phyloP scores from a whole-genome alignment of 2,113 vertebrate species.

The Prunella fulvescens region DNA sequence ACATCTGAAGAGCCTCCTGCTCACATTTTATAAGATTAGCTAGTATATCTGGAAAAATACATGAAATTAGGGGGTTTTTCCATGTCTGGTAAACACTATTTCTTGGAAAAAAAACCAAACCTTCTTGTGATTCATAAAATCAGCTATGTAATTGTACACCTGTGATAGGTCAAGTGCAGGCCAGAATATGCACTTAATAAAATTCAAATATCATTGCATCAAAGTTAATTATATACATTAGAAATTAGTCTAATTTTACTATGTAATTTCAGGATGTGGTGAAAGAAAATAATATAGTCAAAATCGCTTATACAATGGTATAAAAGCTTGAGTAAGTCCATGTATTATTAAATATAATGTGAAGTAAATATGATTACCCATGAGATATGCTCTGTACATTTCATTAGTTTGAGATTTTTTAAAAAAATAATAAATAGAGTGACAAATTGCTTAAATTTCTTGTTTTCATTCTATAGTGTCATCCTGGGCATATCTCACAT shows the following conservation, averaged over 20 bases:
- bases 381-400: background rate
- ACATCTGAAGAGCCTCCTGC: slow-evolving; percentile 55
- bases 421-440: background rate
- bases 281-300: background rate
- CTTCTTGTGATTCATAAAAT: slow-evolving; percentile 13
- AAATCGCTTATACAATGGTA: background rate
- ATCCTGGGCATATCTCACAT: background rate
- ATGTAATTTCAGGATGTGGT: background rate
- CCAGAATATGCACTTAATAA: slow-evolving; percentile 1
- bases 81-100: background rate
- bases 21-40: slow-evolving; percentile 9
- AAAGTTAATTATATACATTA: background rate
- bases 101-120: background rate
- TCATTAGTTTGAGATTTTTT: background rate
- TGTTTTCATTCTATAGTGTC: background rate
- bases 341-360: background rate
- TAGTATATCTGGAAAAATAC: background rate
- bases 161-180: background rate
- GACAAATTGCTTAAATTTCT: background rate
- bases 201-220: slow-evolving; percentile 17
- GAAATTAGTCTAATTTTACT: slow-evolving; percentile 17
- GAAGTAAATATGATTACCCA: background rate
- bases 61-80: background rate
- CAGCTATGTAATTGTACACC: background rate
- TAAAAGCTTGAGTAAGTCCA: background rate